Evolutionary conservation across 2,113 vertebrate genomes (phyloP), one percentile per base, ranked within the genome.

Genomic region (Sciurus niger): DNA sequence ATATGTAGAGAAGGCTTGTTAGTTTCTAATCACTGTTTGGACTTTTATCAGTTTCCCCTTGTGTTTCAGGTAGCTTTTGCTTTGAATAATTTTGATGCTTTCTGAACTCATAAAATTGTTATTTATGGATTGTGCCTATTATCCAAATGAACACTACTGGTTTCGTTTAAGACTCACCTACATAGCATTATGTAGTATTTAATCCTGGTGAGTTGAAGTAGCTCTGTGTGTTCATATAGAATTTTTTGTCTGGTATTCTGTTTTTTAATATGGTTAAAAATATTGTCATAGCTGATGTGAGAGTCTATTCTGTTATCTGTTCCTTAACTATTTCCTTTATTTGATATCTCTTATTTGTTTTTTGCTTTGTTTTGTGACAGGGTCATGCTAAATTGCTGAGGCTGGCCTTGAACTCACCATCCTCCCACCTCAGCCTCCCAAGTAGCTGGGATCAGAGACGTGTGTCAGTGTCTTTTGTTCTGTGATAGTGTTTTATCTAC

Each of bases 71-170:
- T 55, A 30, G 7, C 17, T 77, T 84, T 89, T 87, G 37, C 40
- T 51, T 67, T 25, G 37, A n/a, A 0, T 58, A 63, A 1, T 72
- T 67, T 37, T 22, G 70, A 53, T 87, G 34, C 76, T 67, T 12
- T 46, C 70, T 76, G 43, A 73, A 48, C 34, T 92, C 40, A 3
- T 94, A 1, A 22, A 83, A 43, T 51, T 90, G 51, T 67, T 72
- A 32, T 32, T 22, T 72, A 1, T 10, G 30, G 82, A 28, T 78
- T 48, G 8, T 11, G 30, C 18, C 46, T 18, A 1, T 18, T 51
- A 24, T 82, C 13, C 46, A 55, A 11, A 28, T 13, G 68, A 37
- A 4, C 6, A 11, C 37, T 28, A 0, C 6, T 51, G 20, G 37
- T 73, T n/a, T 58, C 22, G 9, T 6, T 25, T 25, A 48, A 13